Percentiles rank a stretch among this genome's conserved stretches.
These are phyloP conservation scores for Otus sunia DNA, from an alignment of 2,113 vertebrate genomes.

Conservation along the genomic window DNA sequence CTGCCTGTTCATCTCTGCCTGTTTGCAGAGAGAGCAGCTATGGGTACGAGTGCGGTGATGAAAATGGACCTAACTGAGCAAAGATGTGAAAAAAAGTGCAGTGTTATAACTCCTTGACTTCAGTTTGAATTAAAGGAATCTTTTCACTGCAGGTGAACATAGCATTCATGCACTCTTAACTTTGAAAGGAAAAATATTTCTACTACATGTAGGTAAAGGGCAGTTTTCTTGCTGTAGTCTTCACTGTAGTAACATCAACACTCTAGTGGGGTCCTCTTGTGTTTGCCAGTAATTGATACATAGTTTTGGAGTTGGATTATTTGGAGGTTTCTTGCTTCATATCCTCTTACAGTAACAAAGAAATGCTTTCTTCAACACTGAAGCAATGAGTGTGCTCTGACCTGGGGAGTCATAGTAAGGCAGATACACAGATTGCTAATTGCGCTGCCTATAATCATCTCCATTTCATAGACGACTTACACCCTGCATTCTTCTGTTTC, in stretches of 20 bases:
- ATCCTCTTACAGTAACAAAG: background rate
- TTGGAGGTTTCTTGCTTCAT: background rate
- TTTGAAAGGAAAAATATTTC: background rate
- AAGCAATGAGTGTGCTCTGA: background rate
- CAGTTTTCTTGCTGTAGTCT: background rate
- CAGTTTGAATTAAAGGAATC: background rate
- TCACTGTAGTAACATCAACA: background rate
- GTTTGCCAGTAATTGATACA: background rate
- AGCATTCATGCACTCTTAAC: background rate
- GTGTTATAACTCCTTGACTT: background rate
- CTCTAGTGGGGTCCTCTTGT: background rate
- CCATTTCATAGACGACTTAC: background rate
- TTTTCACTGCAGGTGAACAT: background rate
- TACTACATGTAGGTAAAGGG: background rate
- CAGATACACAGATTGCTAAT: conserved; percentile 49
- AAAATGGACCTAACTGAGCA: background rate
- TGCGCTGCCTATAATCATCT: background rate
- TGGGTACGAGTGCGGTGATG: background rate
- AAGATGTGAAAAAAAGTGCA: background rate
- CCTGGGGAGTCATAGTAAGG: background rate
- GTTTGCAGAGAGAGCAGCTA: background rate
- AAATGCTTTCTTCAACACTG: background rate
- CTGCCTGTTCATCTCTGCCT: background rate
- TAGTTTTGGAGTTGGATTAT: background rate
- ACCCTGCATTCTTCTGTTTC: background rate